A percentile compares a stretch with the other conserved stretches of the same genome.
Conservation (phyloP, 92 coral and sea anemone species). For the Plumapathes pennacea region DNA sequence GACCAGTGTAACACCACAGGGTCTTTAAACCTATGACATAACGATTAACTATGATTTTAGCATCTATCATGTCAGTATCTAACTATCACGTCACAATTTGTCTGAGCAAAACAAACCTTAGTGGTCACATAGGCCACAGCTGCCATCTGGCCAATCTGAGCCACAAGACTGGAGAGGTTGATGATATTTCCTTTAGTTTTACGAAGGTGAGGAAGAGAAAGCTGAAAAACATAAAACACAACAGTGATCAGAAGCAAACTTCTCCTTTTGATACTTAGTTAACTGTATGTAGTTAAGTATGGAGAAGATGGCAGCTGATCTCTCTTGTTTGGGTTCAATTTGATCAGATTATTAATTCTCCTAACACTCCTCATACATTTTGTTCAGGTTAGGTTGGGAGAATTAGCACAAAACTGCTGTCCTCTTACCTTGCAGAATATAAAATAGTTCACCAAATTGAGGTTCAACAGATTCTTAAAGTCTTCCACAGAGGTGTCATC, state of each 20-base stretch:
- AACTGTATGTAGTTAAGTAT: too few relatives aligned
- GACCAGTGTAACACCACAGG: too few relatives aligned
- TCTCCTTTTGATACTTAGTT: too few relatives aligned
- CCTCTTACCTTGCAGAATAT: conserved; percentile 73
- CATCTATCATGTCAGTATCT: not conserved
- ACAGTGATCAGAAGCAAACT: too few relatives aligned
- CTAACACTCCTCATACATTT: not conserved
- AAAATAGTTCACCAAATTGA: conserved; percentile 86
- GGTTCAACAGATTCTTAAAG: conserved; percentile 61
- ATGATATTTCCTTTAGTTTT: conserved; percentile 89
- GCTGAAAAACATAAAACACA: conserved; percentile 26
- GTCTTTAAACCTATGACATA: not conserved
- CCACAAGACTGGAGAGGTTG: conserved; percentile 89
- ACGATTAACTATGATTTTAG: not conserved
- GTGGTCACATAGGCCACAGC: conserved; percentile 88
- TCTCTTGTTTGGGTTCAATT: not conserved
- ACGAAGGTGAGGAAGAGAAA: conserved; percentile 79
- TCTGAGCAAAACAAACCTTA: conserved; percentile 46
- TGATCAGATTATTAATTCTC: not conserved
- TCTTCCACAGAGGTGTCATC: conserved; percentile 76
- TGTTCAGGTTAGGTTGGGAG: not conserved
- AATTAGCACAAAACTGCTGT: not conserved
- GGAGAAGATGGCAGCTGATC: too few relatives aligned
- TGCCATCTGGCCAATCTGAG: conserved; percentile 79
- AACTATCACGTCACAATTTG: not conserved